A percentile compares a stretch with the other conserved stretches of the same genome.
These are phyloP conservation scores for Watsonalla cultraria DNA, from an alignment of 2,888 invertebrate genomes.

Conservation along the genomic window DNA sequence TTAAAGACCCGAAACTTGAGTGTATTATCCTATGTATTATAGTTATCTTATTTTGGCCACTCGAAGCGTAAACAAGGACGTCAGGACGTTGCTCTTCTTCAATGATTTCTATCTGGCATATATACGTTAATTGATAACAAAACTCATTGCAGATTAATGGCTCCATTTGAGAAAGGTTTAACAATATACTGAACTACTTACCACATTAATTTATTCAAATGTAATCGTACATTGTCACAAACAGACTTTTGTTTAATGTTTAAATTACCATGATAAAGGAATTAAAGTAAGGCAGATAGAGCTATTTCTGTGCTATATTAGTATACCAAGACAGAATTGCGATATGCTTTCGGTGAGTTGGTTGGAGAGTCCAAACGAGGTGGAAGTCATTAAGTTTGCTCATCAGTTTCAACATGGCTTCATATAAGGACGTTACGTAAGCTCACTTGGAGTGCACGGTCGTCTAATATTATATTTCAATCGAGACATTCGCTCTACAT, in stretches of 20 bases:
- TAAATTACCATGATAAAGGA: background rate
- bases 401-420: constrained; percentile 60
- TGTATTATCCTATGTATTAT: constrained; percentile 16
- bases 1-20: constrained; percentile 1
- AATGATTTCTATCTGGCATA: constrained; percentile 34
- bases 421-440: constrained; percentile 69
- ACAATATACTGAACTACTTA: too few species aligned
- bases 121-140: constrained; percentile 12
- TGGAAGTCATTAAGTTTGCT: constrained; percentile 54
- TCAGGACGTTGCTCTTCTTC: constrained; percentile 58
- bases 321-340: background rate
- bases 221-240: constrained; percentile 13
- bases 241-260: constrained; percentile 4
- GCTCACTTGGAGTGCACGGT: constrained; percentile 44
- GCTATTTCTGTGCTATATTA: background rate
- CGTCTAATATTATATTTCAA: constrained; percentile 27
- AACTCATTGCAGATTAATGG: background rate
- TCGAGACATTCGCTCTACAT: background rate
- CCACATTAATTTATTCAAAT: background rate
- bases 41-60: constrained; percentile 46
- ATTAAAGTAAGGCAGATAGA: background rate
- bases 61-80: constrained; percentile 61
- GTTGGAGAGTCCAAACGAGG: constrained; percentile 26
- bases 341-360: constrained; percentile 13
- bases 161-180: too few species aligned